phyloP scores from a whole-genome alignment of 2,797 vertebrate genomes.

The Acropternis orthonyx region DNA sequence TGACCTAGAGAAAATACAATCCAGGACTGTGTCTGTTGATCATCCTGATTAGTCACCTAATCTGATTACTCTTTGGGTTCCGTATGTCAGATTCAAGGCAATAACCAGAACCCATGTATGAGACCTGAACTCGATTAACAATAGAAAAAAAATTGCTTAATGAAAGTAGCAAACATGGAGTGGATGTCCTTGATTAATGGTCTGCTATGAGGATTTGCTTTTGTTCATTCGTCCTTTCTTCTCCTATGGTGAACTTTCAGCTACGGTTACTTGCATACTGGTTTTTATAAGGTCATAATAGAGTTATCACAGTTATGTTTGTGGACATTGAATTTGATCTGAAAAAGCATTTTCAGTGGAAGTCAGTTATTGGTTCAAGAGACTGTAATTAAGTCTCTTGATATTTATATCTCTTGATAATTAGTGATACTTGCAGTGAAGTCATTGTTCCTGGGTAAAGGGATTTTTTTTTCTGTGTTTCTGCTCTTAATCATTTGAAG shows the following conservation, averaged over 20 bases:
- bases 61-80: constrained; percentile 77
- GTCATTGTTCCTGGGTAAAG: not conserved
- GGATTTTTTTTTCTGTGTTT: not conserved
- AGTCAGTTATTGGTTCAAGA: not conserved
- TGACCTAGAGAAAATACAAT: constrained; percentile 60
- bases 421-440: not conserved
- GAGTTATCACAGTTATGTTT: not conserved
- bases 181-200: not conserved
- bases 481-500: not conserved
- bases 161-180: not conserved
- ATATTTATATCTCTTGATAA: too few relatives aligned
- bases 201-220: not conserved
- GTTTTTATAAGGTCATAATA: not conserved
- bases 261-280: not conserved
- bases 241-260: not conserved
- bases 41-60: constrained; percentile 77
- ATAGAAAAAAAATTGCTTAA: not conserved
- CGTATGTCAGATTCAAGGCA: constrained; percentile 71
- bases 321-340: not conserved
- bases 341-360: not conserved
- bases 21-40: constrained; percentile 34
- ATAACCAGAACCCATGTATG: constrained; percentile 7
- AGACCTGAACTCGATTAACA: constrained; percentile 27
- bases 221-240: not conserved
- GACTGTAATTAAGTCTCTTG: not conserved